Evolutionary conservation across 2,113 vertebrate genomes (phyloP).

Genomic region (Cochlearius cochlearius): DNA sequence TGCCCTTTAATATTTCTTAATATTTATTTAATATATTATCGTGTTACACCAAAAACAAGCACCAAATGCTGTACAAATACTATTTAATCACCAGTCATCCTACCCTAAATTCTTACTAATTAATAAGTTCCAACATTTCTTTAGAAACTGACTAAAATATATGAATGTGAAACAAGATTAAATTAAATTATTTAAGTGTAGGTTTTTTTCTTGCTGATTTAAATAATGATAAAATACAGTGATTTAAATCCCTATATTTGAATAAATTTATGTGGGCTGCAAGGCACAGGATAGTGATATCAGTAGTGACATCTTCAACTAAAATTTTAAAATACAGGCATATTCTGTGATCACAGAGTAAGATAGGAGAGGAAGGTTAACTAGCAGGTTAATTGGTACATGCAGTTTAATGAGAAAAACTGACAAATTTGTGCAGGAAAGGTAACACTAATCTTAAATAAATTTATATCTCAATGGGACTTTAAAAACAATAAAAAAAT

Average conservation of each 20-base stretch:
- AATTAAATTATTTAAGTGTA: background rate
- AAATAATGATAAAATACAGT: background rate
- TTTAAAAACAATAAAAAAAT: background rate
- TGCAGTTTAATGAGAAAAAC: background rate
- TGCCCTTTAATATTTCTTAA: background rate
- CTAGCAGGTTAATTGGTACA: background rate
- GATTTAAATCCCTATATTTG: background rate
- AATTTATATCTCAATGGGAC: background rate
- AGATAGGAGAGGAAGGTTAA: background rate
- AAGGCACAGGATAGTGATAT: background rate
- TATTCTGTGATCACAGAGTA: background rate
- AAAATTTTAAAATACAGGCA: background rate
- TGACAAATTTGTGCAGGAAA: background rate
- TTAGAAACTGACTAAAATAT: background rate
- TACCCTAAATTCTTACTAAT: background rate
- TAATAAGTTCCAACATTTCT: background rate
- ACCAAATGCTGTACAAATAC: background rate
- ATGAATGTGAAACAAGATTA: background rate
- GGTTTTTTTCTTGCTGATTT: background rate
- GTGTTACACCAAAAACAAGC: background rate
- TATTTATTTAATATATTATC: background rate
- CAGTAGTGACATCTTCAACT: background rate
- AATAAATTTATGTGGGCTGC: accelerated
- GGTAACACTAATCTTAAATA: background rate
- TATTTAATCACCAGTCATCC: background rate